Evolutionary conservation across 1,140 invertebrate genomes (phyloP).

Genomic region (Polypedilum vanderplanki): DNA sequence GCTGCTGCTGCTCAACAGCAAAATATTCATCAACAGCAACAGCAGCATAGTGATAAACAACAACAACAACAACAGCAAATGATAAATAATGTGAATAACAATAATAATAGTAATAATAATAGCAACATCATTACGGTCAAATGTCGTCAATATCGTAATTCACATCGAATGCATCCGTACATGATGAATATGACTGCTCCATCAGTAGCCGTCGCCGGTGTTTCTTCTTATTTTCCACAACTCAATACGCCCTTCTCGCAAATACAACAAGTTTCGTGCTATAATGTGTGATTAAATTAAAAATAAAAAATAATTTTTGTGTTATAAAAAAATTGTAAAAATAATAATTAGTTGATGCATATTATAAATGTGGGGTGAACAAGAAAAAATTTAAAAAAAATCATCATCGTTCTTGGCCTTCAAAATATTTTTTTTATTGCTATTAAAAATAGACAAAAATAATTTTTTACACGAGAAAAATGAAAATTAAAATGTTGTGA

Average conservation of each 20-base stretch:
- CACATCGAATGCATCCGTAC: slow-evolving; percentile 50
- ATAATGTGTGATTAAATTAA: slow-evolving; percentile 48
- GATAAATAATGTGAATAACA: slow-evolving; percentile 17
- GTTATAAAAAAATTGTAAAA: not conserved
- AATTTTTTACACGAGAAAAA: no score
- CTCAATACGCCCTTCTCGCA: slow-evolving; percentile 34
- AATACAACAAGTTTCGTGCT: slow-evolving; percentile 50
- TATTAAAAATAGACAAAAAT: no score
- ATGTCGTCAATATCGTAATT: slow-evolving; percentile 49
- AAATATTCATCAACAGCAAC: not conserved
- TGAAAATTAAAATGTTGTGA: no score
- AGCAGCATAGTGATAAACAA: slow-evolving; percentile 30
- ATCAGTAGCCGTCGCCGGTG: slow-evolving; percentile 35
- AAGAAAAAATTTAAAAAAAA: not conserved
- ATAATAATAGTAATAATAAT: slow-evolving; percentile 35
- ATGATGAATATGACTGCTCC: slow-evolving; percentile 37
- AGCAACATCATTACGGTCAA: slow-evolving; percentile 48
- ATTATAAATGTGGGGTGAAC: not conserved
- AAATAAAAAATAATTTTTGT: not conserved
- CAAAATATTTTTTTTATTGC: not conserved
- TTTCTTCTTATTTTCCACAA: slow-evolving; percentile 29
- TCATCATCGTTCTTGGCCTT: not conserved
- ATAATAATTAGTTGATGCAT: not conserved
- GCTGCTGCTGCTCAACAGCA: slow-evolving; percentile 30
- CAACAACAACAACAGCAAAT: slow-evolving; percentile 30